Evolutionary conservation across 2,113 vertebrate genomes (phyloP).

Genomic region (Saimiri boliviensis): DNA sequence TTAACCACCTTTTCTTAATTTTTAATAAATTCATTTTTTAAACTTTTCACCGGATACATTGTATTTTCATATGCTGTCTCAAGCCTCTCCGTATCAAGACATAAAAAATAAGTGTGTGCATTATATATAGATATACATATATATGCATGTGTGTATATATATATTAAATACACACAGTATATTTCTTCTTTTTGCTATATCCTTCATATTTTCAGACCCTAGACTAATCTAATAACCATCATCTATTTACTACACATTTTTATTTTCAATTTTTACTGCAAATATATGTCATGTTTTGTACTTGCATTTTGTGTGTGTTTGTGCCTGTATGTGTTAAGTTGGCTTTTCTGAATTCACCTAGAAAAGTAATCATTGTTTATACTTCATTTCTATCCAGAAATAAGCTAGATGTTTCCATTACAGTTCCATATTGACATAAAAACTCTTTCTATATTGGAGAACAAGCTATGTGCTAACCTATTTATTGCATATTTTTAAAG

Average conservation of each 20-base stretch:
- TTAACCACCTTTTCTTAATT: background rate
- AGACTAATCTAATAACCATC: background rate
- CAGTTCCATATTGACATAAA: slow-evolving; percentile 19
- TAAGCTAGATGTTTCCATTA: background rate
- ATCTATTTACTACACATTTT: background rate
- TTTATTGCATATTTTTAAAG: background rate
- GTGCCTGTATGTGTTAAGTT: background rate
- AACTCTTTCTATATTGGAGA: background rate
- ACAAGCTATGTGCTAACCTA: background rate
- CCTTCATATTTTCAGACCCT: background rate
- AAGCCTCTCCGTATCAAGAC: background rate
- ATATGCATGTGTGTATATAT: background rate
- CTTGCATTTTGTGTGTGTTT: background rate
- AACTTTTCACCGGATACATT: background rate
- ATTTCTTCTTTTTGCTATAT: background rate
- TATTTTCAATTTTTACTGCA: background rate
- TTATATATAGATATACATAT: background rate
- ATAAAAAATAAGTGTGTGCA: background rate
- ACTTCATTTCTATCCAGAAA: background rate
- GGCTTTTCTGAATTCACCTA: background rate
- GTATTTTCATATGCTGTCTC: background rate
- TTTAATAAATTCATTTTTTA: background rate
- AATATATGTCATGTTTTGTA: background rate
- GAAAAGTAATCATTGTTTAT: background rate
- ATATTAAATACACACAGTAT: background rate